Evolutionary conservation across 2,888 invertebrate genomes (phyloP).

Genomic region (Scotopteryx bipunctaria): DNA sequence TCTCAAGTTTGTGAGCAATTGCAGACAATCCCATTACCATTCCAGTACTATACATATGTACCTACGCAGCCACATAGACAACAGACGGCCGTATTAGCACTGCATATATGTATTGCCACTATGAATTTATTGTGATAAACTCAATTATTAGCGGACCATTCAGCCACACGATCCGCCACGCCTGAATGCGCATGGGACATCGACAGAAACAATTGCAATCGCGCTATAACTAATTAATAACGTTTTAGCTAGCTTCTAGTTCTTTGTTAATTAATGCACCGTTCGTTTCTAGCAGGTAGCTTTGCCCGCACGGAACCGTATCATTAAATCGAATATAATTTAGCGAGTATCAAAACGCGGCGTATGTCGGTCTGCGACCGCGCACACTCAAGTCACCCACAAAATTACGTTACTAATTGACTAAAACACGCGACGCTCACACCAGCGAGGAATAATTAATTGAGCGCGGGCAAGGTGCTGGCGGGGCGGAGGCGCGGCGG

Average conservation of each 20-base stretch:
- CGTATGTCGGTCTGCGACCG: conserved; percentile 64
- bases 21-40: conserved; percentile 68
- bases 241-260: conserved; percentile 38
- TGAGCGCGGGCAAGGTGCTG: conserved; percentile 72
- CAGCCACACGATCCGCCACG: conserved; percentile 50
- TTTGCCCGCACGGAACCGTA: conserved; percentile 21
- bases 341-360: conserved; percentile 59
- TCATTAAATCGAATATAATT: conserved; percentile 38
- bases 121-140: conserved; percentile 79
- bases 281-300: conserved; percentile 28
- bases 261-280: conserved; percentile 34
- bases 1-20: conserved; percentile 71
- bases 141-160: conserved; percentile 70
- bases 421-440: conserved; percentile 83
- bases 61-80: conserved; percentile 37
- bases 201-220: conserved; percentile 47
- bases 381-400: conserved; percentile 81
- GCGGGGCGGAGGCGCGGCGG: conserved; percentile 50
- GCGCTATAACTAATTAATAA: conserved; percentile 43
- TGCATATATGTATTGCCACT: conserved; percentile 67
- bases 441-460: conserved; percentile 83
- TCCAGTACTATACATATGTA: conserved; percentile 58
- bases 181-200: conserved; percentile 42
- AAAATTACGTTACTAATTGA: conserved; percentile 84
- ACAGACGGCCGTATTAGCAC: conserved; percentile 58